Evolutionary conservation across 2,113 vertebrate species (phyloP).

Genomic region (Arenaria interpres): DNA sequence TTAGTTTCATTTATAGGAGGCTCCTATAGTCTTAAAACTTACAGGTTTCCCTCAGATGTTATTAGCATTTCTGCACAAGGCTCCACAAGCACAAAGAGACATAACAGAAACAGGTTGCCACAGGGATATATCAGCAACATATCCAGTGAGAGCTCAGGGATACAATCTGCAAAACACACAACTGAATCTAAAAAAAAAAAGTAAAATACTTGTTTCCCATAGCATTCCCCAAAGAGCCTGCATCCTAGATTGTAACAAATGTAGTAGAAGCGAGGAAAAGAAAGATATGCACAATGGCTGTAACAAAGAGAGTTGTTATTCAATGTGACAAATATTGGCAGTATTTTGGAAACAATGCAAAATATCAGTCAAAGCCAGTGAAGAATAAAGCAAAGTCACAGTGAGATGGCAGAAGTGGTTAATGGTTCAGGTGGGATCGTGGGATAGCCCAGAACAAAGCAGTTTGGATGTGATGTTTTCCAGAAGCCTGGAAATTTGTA

Average conservation of each 20-base stretch:
- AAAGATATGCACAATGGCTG: neutral
- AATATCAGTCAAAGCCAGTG: neutral
- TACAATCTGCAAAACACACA: neutral
- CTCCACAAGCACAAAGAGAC: slow-evolving; percentile 1
- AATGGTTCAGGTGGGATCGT: neutral
- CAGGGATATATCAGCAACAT: neutral
- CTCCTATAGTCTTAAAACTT: neutral
- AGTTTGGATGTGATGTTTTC: neutral
- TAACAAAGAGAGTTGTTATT: neutral
- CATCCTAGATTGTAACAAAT: neutral
- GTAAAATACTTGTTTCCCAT: slow-evolving; percentile 17
- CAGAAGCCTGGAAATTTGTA: neutral
- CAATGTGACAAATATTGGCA: neutral
- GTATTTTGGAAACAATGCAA: neutral
- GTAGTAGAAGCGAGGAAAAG: neutral
- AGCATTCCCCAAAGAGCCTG: neutral
- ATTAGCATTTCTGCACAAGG: slow-evolving; percentile 17
- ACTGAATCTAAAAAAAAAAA: slow-evolving; percentile 34
- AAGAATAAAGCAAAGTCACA: neutral
- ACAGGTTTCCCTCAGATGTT: neutral
- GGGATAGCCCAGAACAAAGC: neutral
- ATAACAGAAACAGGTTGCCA: neutral
- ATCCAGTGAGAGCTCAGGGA: neutral
- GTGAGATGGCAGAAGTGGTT: neutral
- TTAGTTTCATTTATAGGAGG: slow-evolving; percentile 33